Base-by-base conservation (phyloP, 2,888 invertebrate species). In the Clostera curtula region DNA sequence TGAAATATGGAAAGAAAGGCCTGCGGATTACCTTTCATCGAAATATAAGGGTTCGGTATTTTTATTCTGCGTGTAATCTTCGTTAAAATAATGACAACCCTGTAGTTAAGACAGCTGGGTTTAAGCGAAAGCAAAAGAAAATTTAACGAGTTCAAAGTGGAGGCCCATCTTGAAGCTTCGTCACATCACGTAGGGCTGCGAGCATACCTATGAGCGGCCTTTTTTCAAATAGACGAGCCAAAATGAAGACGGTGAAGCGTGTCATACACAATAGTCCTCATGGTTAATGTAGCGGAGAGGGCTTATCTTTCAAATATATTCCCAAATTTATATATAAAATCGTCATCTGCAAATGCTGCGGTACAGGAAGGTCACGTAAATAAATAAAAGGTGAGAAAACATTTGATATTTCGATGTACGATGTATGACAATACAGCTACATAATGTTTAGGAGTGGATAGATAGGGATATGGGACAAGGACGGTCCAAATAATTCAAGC, bases 141-240 rank as follows among this genome's bases (percentile, higher is more conserved):
- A 37, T 37, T 40, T 37, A 43, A 29, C 29, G 29, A 29, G 32
- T 27, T 19, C 28, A 25, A 22, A 28, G 17, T 25, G 15, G 9
- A 26, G 8, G 15, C 16, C 10, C 5, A 20, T 16, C 11, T 16
- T 16, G 16, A 8, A 21, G 12, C 10, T 9, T 7, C 6, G 9
- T 23, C 7, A 8, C 5, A 14, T 10, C 10, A 6, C 14, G 23
- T 10, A 10, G 10, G 23, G 9, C 15, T 15, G 15, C 2, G 10
- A 10, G 14, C 8, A 10, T 15, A n/a, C n/a, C n/a, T n/a, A n/a
- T n/a, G n/a, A n/a, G n/a, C n/a, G n/a, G n/a, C n/a, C 23, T 15
- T 23, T 23, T 15, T 15, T 23, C 23, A 23, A 23, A 23, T 23
- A 23, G 10, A 23, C 23, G 15, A 15, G n/a, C 8, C 14, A 10